Base-by-base conservation (phyloP, 2,797 vertebrate species). In the Eutrigla gurnardus region DNA sequence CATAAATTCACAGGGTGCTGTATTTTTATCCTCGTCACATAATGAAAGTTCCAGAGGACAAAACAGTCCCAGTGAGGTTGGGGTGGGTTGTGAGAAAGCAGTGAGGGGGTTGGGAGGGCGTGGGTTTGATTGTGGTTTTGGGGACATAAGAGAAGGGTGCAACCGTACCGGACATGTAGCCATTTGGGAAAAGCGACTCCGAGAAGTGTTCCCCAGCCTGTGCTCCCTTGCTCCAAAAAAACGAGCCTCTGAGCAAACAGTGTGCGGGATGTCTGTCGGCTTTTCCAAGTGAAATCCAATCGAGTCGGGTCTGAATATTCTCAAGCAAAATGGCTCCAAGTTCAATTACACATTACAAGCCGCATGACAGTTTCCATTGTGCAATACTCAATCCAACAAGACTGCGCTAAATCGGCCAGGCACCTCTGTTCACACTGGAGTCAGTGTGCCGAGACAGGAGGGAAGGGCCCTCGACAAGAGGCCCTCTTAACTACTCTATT, bases 1-100 rank as follows among this genome's bases (percentile, higher is more conserved):
- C 91, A 90, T 94, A 93, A 95, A 94, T 94, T 94, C 91, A 91
- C 92, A 91, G 90, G 79, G 75, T 71, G 78, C 88, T 89, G 87
- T 95, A 93, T 95, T 96, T 95, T 93, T 95, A 94, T 94, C 91
- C 89, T 79, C 75, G 86, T 88, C 79, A 59, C 86, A 91, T 95
- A 93, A 95, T 95, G 92, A 92, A 93, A 92, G 91, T 94, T 94
- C 93, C 94, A 93, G 92, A 92, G 87, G 83, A 93, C 89, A 91
- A 92, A 91, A 87, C 77, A 77, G 84, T 75, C 82, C 68, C 70
- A 60, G 62, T 43, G 53, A 89, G 88, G 86, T 90, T 84, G 88
- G 89, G 80, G 85, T 85, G 68, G 66, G 69, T 80, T 84, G 84
- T 77, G 77, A 88, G 85, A 89, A 81, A 78, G 80, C 68, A 42